Evolutionary conservation across 2,888 invertebrate genomes (phyloP), one percentile per base, ranked within the genome.

Genomic region (Sesia bembeciformis): DNA sequence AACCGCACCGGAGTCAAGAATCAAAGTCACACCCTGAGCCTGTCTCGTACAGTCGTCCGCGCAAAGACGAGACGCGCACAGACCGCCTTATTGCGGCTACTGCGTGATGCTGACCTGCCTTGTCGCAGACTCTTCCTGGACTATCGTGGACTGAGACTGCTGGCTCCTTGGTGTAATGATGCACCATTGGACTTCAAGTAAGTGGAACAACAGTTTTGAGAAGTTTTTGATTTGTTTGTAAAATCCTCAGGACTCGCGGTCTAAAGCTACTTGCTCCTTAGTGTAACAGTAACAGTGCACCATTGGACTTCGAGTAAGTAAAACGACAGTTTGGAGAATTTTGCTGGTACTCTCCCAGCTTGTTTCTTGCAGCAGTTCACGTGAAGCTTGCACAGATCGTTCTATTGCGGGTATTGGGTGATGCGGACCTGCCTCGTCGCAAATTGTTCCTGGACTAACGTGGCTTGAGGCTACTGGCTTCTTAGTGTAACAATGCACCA

Each of bases 161-260:
- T 99, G 56, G 97, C 97, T 89, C 96, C 96, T 40, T 98, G 98
- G 94, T 97, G 98, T 92, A 93, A 93, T 56, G 96, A 96, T 70
- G 91, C 93, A 0, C 90, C 92, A 38, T 70, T 82, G 0, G 80
- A 86, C 54, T 87, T 90, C 64, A 88, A 82, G 78, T 90, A 66
- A 50, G 81, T 46, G 6, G 7, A 8, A 23, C 23, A n/a, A n/a
- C n/a, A n/a, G n/a, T n/a, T n/a, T n/a, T n/a, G n/a, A n/a, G n/a
- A n/a, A n/a, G n/a, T n/a, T n/a, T n/a, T n/a, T n/a, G n/a, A n/a
- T n/a, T n/a, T n/a, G n/a, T n/a, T n/a, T n/a, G n/a, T n/a, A n/a
- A n/a, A n/a, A n/a, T n/a, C n/a, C n/a, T n/a, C n/a, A n/a, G n/a
- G n/a, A n/a, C n/a, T 83, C 97, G 98, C 71, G 98, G 98, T 0